These are phyloP conservation scores for Noctua pronuba DNA, from an alignment of 2,888 invertebrate species.

Conservation along the genomic window DNA sequence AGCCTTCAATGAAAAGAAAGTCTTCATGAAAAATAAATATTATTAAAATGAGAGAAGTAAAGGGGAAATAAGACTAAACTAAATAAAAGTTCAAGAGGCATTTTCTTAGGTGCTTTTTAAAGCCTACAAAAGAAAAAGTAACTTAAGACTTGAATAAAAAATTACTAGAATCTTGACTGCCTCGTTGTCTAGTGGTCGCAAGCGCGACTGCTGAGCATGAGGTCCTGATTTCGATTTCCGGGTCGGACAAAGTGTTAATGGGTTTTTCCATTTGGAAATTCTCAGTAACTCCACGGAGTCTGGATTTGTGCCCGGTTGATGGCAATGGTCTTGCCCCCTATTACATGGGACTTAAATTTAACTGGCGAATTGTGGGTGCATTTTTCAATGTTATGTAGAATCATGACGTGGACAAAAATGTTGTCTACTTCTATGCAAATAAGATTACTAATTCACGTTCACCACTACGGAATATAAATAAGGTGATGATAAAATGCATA, in stretches of 20 bases:
- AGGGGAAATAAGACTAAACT: background rate
- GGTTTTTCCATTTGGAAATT: too few species aligned
- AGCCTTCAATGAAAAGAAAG: constrained; percentile 30
- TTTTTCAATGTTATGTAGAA: too few species aligned
- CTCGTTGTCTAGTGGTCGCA: too few species aligned
- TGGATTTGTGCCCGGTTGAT: too few species aligned
- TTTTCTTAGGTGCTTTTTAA: constrained; percentile 4
- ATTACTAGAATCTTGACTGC: background rate
- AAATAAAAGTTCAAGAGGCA: constrained; percentile 13
- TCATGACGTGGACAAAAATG: background rate
- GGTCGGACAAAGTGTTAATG: too few species aligned
- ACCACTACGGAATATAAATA: background rate
- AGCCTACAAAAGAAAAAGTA: constrained; percentile 4
- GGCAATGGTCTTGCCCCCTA: too few species aligned
- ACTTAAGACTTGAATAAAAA: background rate
- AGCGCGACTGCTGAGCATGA: too few species aligned
- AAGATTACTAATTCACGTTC: background rate
- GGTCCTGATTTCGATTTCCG: too few species aligned
- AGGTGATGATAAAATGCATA: background rate
- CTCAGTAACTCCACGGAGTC: too few species aligned
- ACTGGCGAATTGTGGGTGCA: too few species aligned
- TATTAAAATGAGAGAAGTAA: constrained; percentile 21
- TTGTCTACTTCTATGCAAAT: background rate
- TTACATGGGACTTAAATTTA: too few species aligned
- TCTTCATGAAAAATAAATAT: constrained; percentile 38